Conservation (phyloP, 2,888 invertebrate genomes). For the Hoplodrina blanda region DNA sequence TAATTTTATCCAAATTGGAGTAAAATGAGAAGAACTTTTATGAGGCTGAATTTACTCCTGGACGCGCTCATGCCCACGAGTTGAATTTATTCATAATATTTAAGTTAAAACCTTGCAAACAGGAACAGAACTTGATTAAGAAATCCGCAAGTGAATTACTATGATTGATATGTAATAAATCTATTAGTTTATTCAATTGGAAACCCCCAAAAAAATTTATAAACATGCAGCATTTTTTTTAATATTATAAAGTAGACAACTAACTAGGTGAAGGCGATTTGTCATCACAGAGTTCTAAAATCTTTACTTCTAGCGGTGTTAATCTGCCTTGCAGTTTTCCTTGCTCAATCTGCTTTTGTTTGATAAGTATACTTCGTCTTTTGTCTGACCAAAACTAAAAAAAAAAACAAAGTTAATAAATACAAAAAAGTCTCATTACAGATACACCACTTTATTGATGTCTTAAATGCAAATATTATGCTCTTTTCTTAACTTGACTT, state of each 20-base stretch:
- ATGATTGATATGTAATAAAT: too few species aligned
- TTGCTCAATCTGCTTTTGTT: constrained; percentile 79
- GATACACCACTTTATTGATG: not conserved
- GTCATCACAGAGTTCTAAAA: constrained; percentile 73
- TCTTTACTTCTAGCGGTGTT: constrained; percentile 76
- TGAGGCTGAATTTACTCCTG: too few species aligned
- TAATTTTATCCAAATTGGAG: not conserved
- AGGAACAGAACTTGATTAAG: too few species aligned
- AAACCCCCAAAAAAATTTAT: too few species aligned
- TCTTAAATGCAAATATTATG: too few species aligned
- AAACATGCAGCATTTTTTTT: too few species aligned
- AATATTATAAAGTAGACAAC: constrained; percentile 47
- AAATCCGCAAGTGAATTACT: too few species aligned
- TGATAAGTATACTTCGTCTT: constrained; percentile 76
- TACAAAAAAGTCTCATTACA: not conserved
- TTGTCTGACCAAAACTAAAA: constrained; percentile 84
- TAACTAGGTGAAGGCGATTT: constrained; percentile 70
- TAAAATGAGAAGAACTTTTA: not conserved
- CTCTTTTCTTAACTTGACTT: too few species aligned
- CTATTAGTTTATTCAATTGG: too few species aligned
- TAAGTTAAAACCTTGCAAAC: too few species aligned
- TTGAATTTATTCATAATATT: too few species aligned
- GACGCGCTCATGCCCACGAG: too few species aligned
- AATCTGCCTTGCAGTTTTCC: constrained; percentile 75
- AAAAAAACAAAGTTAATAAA: constrained; percentile 4